Base-by-base conservation (phyloP, 1,140 invertebrate species). In the Tetramorium alpestre region DNA sequence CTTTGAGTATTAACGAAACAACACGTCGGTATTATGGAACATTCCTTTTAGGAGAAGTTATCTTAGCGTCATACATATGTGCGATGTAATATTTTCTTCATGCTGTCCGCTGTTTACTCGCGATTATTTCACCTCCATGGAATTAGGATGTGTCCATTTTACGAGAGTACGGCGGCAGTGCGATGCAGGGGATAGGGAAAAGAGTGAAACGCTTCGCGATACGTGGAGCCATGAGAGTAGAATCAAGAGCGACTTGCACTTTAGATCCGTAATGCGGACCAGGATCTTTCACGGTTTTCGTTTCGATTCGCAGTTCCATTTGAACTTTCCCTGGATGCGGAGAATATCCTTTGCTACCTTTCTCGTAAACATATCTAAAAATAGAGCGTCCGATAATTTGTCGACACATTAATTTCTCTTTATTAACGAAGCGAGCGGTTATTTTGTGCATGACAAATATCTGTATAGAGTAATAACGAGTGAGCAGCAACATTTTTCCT, bases 171-270 rank as follows among this genome's bases (percentile, higher is more conserved):
- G 67, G 77, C 18, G 33, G 60, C 38, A 54, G 56, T 58, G 85
- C n/a, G 51, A 58, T 33, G 33, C n/a, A 64, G 38, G 33, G 60
- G 81, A 76, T 72, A 73, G 73, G 77, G 58, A 60, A 76, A 87
- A 73, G 80, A 60, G 69, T 76, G 28, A 62, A 16, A 89, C 85
- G 73, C 80, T 88, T 51, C 49, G 54, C 54, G 76, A 88, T 88
- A 89, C 81, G 78, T 60, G 84, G 73, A 65, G 85, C 65, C 75
- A 85, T 67, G 8, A 13, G 10, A 85, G 80, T 89, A 49, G 86
- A 33, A 13, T 33, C 56, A 89, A 88, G 88, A 87, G 92, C 70
- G 73, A 87, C 87, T 91, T 91, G 90, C 62, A 85, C 80, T 89
- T 88, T 85, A 87, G 75, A 89, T 89, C 69, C 80, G 65, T 84